phyloP scores from a whole-genome alignment of 2,113 vertebrate species.

The Sitta europaea region DNA sequence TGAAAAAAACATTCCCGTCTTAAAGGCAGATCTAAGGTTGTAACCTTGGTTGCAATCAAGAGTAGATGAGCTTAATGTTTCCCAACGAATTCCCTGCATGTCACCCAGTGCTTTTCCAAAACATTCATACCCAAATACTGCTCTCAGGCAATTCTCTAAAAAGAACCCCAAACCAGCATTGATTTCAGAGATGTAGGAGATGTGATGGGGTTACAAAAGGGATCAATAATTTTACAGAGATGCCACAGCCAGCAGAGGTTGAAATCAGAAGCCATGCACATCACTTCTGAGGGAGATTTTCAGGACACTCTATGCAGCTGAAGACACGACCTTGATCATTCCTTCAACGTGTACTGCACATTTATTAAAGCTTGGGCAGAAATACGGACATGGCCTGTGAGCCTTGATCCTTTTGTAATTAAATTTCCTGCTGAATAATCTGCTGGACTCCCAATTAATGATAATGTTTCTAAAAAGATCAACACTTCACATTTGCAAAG shows the following conservation, averaged over 20 bases:
- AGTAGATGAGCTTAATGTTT: background rate
- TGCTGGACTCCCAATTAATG: background rate
- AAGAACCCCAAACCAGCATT: accelerated
- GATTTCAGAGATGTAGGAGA: background rate
- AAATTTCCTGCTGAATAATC: background rate
- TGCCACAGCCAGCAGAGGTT: background rate
- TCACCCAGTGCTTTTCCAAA: background rate
- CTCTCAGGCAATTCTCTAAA: background rate
- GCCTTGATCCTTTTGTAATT: background rate
- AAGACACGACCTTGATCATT: background rate
- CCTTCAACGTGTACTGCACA: accelerated
- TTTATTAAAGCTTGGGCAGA: background rate
- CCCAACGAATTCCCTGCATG: background rate
- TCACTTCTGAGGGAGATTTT: background rate
- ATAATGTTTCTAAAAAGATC: background rate
- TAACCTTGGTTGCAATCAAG: background rate
- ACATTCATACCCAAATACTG: background rate
- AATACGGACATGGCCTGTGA: background rate
- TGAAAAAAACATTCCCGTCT: conserved; percentile 4
- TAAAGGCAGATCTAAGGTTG: conserved; percentile 46
- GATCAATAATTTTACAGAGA: background rate
- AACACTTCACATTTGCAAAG: background rate
- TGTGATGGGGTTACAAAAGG: accelerated
- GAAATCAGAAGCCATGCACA: background rate
- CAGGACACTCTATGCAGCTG: background rate